Evolutionary conservation across 2,888 invertebrate genomes (phyloP), one percentile per base, ranked within the genome.

Genomic region (Anoplius nigerrimus): DNA sequence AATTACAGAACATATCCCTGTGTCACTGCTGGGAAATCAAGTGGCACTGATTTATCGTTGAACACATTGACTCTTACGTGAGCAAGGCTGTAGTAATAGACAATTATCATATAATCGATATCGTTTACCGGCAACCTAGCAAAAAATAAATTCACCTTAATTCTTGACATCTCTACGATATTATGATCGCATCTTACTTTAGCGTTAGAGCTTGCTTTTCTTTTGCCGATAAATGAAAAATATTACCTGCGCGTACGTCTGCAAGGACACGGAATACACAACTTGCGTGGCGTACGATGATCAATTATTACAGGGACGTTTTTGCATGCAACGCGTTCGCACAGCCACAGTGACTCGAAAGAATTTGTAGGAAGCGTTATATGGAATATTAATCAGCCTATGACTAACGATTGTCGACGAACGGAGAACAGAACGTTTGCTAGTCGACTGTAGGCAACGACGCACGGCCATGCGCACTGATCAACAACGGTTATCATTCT

Each of bases 331-430:
- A 18, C 48, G 20, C n/a, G 48, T 48, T n/a, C 16, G 8, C 8
- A 16, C 48, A 34, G 48, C 4, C 22, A 5, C 51, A 20, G n/a
- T 51, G 8, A 55, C 56, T 61, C 53, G 22, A 20, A 48, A 52
- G 54, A 24, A 48, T 46, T 66, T 56, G 65, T 66, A 66, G 45
- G 27, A 65, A 27, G 45, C 22, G 16, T 20, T 2, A 61, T 42
- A 27, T 21, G 42, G 75, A 77, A 71, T 79, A 72, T 77, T 71
- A 75, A 79, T 79, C 21, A 43, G 22, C 16, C 42, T 54, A 69
- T 69, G 66, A 79, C 75, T 75, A 78, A 79, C 52, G 57, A 67
- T 59, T 64, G 58, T 63, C 57, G 45, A 16, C 48, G 20, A 45
- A 4, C 13, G 21, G 43, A 18, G 45, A 21, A 22, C 13, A 13